Evolutionary conservation across 2,888 invertebrate genomes (phyloP).

Genomic region (Ariolimax columbianus): DNA sequence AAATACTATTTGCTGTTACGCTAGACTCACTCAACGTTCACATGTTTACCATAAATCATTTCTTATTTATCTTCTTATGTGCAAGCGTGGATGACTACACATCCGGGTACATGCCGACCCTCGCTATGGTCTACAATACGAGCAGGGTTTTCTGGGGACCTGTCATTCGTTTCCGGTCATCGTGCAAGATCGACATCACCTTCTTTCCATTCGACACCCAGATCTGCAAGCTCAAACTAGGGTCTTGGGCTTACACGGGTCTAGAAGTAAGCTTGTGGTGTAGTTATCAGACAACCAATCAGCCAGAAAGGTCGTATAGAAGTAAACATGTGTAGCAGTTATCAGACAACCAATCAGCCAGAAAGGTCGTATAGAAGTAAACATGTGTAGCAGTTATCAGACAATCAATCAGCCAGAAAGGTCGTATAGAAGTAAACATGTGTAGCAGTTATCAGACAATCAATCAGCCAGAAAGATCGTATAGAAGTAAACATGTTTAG

Average conservation of each 20-base stretch:
- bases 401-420: no score
- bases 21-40: neutral
- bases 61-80: neutral
- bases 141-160: constrained; percentile 78
- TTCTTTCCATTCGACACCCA: constrained; percentile 77
- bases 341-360: no score
- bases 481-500: no score
- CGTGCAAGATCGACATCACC: constrained; percentile 76
- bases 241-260: constrained; percentile 78
- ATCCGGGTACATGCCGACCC: constrained; percentile 81
- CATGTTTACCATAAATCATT: neutral
- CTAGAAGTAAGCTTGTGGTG: constrained; percentile 65
- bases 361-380: no score
- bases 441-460: no score
- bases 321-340: no score
- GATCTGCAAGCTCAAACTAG: constrained; percentile 74
- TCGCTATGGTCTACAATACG: constrained; percentile 79
- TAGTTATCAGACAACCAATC: no score
- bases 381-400: no score
- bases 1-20: neutral
- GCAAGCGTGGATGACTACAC: constrained; percentile 82
- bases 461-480: no score
- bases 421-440: no score
- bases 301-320: no score
- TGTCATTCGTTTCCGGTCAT: constrained; percentile 74